phyloP scores from a whole-genome alignment of 23 tunicate genomes.

The Styela clava region DNA sequence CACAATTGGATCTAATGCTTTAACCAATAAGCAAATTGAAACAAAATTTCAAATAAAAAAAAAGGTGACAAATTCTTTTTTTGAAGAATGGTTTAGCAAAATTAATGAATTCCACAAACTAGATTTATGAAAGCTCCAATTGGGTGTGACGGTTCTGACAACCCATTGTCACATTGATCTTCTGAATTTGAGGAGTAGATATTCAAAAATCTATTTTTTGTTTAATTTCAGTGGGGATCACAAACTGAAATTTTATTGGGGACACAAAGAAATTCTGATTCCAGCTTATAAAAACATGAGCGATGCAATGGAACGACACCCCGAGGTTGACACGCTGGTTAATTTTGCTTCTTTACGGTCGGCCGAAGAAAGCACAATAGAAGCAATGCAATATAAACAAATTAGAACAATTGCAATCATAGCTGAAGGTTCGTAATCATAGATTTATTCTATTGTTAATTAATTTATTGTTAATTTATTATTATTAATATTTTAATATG shows the following conservation, averaged over 20 bases:
- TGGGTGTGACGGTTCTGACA: too few species aligned
- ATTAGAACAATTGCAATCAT: conserved; percentile 89
- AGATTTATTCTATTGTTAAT: too few species aligned
- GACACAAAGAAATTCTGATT: conserved; percentile 96
- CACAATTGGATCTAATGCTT: too few species aligned
- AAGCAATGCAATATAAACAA: conserved; percentile 76
- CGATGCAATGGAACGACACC: conserved; percentile 84
- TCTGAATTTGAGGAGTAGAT: too few species aligned
- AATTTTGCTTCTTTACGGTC: conserved; percentile 94
- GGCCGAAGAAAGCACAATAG: conserved; percentile 93
- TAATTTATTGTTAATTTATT: background rate
- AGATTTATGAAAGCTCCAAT: too few species aligned
- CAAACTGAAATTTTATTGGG: conserved; percentile 99
- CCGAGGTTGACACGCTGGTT: conserved; percentile 84
- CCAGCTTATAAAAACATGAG: conserved; percentile 94
- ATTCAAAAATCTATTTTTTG: too few species aligned
- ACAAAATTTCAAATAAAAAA: too few species aligned
- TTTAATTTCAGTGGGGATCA: conserved; percentile 77
- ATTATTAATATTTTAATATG: background rate
- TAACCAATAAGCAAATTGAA: too few species aligned
- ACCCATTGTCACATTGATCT: too few species aligned
- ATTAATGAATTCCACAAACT: too few species aligned
- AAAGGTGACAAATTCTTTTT: too few species aligned
- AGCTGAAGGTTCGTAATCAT: conserved; percentile 77
- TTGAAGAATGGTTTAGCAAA: too few species aligned